phyloP scores from a whole-genome alignment of 2,888 invertebrate species.

The Spilarctia lutea region DNA sequence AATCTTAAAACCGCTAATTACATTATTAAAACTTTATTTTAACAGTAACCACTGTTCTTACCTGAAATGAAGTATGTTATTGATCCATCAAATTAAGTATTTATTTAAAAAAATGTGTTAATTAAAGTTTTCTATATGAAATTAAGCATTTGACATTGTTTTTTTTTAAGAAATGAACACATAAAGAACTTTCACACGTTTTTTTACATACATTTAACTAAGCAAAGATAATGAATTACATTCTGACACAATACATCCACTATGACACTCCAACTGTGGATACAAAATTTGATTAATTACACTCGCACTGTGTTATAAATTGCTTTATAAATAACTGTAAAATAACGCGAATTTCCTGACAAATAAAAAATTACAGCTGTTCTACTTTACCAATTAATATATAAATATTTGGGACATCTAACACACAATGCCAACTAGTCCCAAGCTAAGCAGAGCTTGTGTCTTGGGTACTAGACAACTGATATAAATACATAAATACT shows the following conservation, averaged over 20 bases:
- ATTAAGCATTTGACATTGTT: neutral
- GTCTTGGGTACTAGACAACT: too few species aligned
- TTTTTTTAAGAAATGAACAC: neutral
- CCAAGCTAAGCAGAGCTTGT: too few species aligned
- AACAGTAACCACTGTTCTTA: neutral
- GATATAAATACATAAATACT: too few species aligned
- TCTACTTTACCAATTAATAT: too few species aligned
- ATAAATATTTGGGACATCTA: too few species aligned
- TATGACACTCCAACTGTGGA: too few species aligned
- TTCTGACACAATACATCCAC: neutral
- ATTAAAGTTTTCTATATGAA: neutral
- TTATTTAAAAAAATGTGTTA: neutral
- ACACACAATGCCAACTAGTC: too few species aligned
- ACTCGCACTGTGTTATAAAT: too few species aligned
- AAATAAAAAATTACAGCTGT: too few species aligned
- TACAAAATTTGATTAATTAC: too few species aligned
- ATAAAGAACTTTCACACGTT: neutral
- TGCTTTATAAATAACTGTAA: too few species aligned
- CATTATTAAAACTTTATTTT: neutral
- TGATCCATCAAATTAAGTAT: neutral
- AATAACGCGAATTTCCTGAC: too few species aligned
- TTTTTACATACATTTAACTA: neutral
- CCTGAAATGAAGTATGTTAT: neutral
- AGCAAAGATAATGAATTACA: neutral
- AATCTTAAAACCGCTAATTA: neutral